A percentile compares a stretch with the other conserved stretches of the same genome.
These are phyloP conservation scores for Cantharis lateralis DNA, from an alignment of 2,888 invertebrate species.

Conservation along the genomic window DNA sequence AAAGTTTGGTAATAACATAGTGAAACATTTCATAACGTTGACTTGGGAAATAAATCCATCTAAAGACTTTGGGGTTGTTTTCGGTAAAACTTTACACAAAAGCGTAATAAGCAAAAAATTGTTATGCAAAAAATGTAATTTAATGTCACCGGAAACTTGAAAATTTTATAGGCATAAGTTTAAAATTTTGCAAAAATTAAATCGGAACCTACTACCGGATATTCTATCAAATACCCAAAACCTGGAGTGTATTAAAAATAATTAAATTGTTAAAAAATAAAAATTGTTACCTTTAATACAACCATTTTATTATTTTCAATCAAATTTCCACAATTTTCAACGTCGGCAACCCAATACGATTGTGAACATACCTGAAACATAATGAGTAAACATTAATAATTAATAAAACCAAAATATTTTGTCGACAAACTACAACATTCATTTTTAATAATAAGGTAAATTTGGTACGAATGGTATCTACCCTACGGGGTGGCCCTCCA, in stretches of 20 bases:
- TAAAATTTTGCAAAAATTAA: neutral
- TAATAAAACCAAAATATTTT: neutral
- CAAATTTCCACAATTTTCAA: neutral
- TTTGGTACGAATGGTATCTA: neutral
- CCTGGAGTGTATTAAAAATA: neutral
- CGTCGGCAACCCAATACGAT: neutral
- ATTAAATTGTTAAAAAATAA: neutral
- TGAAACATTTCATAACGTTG: neutral
- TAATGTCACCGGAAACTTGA: neutral
- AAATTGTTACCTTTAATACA: neutral
- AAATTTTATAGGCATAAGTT: neutral
- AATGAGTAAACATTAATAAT: neutral
- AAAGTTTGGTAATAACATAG: conserved; percentile 2
- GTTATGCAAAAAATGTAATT: neutral
- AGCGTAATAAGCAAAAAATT: neutral
- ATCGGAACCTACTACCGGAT: neutral
- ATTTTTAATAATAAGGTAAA: neutral
- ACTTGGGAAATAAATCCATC: neutral
- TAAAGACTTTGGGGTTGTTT: neutral
- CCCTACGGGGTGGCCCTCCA: neutral
- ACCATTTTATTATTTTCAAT: neutral
- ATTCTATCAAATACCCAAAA: neutral
- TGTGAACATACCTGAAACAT: neutral
- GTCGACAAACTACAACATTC: no score
- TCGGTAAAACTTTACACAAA: neutral